Evolutionary conservation across 2,888 invertebrate species (phyloP).

Genomic region (Campoletis raptor): DNA sequence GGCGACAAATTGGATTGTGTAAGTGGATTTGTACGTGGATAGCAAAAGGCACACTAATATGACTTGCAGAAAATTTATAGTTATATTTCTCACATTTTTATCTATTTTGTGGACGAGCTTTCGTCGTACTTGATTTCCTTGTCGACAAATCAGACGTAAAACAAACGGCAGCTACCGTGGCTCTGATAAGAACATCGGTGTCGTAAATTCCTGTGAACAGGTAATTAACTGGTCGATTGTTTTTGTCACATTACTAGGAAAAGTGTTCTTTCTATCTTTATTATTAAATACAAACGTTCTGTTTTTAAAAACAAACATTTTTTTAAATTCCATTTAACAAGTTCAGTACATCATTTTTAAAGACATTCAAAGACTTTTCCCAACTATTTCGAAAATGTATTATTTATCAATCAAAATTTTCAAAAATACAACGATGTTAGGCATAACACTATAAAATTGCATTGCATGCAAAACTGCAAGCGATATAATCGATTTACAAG

Average conservation of each 20-base stretch:
- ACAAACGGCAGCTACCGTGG: constrained; percentile 28
- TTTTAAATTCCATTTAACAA: not conserved
- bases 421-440: not conserved
- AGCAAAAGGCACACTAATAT: not conserved
- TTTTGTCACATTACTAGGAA: not conserved
- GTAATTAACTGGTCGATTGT: not conserved
- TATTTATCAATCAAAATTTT: not conserved
- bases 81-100: constrained; percentile 17
- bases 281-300: not conserved
- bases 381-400: not conserved
- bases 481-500: constrained; percentile 3
- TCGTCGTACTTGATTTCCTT: constrained; percentile 19
- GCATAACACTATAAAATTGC: not conserved
- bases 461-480: not conserved
- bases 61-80: constrained; percentile 46
- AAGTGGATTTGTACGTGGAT: not conserved
- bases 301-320: not conserved
- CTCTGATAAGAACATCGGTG: constrained; percentile 39
- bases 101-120: constrained; percentile 12
- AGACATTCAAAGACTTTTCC: not conserved
- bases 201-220: constrained; percentile 41
- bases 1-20: not conserved
- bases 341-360: not conserved
- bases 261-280: not conserved
- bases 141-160: constrained; percentile 26